Evolutionary conservation across 2,113 vertebrate species (phyloP).

Genomic region (Dicentrarchus labrax): DNA sequence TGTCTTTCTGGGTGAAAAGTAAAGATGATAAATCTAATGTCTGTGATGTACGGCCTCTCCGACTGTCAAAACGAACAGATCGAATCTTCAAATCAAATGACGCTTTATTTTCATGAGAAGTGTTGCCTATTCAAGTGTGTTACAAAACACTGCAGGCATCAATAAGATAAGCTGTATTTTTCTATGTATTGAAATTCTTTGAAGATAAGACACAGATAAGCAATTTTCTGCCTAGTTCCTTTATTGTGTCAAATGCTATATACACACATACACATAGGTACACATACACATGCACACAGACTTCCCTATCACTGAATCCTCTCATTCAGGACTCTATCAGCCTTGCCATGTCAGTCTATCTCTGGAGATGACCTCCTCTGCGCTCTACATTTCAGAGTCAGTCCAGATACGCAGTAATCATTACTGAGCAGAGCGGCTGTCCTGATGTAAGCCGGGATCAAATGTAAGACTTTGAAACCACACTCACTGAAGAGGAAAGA

Average conservation of each 20-base stretch:
- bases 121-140: constrained; percentile 12
- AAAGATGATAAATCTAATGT: constrained; percentile 8
- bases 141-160: constrained; percentile 29
- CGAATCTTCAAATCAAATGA: constrained; percentile 42
- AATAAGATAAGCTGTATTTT: constrained; percentile 43
- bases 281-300: constrained; percentile 11
- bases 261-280: neutral
- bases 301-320: constrained; percentile 8
- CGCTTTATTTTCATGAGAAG: constrained; percentile 38
- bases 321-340: constrained; percentile 27
- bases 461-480: constrained; percentile 19
- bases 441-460: constrained; percentile 34
- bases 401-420: constrained; percentile 44
- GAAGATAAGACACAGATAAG: constrained; percentile 42
- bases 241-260: neutral
- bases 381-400: constrained; percentile 34
- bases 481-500: constrained; percentile 40
- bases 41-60: neutral
- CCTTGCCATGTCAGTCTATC: constrained; percentile 13
- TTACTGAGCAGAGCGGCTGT: constrained; percentile 21
- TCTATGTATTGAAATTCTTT: constrained; percentile 41
- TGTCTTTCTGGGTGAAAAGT: constrained; percentile 1
- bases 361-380: constrained; percentile 46
- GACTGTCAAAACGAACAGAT: constrained; percentile 29
- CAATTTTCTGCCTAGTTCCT: constrained; percentile 1